Conservation (phyloP, 2,888 invertebrate genomes). For the Gastrophysa polygoni region DNA sequence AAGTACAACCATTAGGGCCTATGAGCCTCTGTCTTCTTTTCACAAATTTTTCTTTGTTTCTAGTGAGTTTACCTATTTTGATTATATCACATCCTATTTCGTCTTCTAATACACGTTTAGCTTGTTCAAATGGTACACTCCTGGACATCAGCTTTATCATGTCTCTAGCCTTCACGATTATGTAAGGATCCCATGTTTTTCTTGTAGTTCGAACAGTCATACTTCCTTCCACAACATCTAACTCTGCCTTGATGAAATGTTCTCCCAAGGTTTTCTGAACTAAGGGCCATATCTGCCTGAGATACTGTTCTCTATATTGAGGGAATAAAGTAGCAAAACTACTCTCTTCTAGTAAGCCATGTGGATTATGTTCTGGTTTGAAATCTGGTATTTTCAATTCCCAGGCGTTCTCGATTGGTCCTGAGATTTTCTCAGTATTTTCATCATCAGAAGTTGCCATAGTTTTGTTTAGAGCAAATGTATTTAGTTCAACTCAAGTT, state of each 20-base stretch:
- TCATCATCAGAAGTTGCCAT: constrained; percentile 23
- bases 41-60: constrained; percentile 92
- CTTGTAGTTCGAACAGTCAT: constrained; percentile 93
- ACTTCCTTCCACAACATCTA: constrained; percentile 92
- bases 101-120: constrained; percentile 84
- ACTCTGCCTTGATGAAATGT: constrained; percentile 80
- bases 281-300: constrained; percentile 94
- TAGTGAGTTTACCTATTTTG: constrained; percentile 89
- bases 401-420: constrained; percentile 86
- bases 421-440: constrained; percentile 47
- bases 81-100: constrained; percentile 94
- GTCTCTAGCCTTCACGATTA: constrained; percentile 95
- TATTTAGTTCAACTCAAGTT: too few relatives aligned
- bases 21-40: constrained; percentile 93
- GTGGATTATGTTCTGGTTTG: constrained; percentile 85
- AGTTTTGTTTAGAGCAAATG: too few relatives aligned
- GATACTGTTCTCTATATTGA: constrained; percentile 94
- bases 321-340: constrained; percentile 97
- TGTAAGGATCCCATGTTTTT: constrained; percentile 98
- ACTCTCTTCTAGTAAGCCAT: constrained; percentile 89
- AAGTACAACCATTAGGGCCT: constrained; percentile 96
- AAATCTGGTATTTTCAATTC: constrained; percentile 85
- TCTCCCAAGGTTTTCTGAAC: constrained; percentile 85
- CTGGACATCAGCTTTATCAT: constrained; percentile 93
- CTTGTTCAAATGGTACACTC: constrained; percentile 97